These are phyloP conservation scores for Halisarca cf. caerulea DNA, from an alignment of 37 sponge, comb jelly and placozoan species.

Conservation along the genomic window DNA sequence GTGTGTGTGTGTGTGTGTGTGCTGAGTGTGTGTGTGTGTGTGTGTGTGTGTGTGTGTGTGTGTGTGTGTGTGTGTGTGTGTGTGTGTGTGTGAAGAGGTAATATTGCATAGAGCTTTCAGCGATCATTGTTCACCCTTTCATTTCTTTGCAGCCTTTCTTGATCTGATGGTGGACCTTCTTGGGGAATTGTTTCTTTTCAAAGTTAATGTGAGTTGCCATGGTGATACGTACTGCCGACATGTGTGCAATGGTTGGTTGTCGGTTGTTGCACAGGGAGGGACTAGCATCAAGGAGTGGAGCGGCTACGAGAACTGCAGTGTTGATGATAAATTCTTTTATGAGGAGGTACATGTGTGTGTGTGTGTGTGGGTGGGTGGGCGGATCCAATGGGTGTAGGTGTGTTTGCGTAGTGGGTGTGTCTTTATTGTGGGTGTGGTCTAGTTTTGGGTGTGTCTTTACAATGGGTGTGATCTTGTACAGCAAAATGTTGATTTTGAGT, in stretches of 20 bases:
- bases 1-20: too few relatives aligned
- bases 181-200: constrained; percentile 2
- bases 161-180: constrained; percentile 32
- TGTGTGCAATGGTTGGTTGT: neutral
- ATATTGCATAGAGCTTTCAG: too few relatives aligned
- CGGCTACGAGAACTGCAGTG: neutral
- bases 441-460: neutral
- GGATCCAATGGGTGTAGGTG: neutral
- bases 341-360: neutral
- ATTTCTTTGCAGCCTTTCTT: constrained; percentile 16
- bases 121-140: too few relatives aligned
- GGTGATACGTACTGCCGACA: neutral
- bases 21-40: too few relatives aligned
- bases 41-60: too few relatives aligned
- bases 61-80: too few relatives aligned
- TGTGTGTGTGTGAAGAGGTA: too few relatives aligned
- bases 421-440: neutral
- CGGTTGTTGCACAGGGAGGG: neutral
- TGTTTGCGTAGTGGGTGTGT: neutral
- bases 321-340: neutral
- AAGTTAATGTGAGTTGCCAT: neutral
- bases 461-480: too few relatives aligned
- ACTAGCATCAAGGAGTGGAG: constrained; percentile 6
- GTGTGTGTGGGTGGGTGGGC: neutral
- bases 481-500: too few relatives aligned